Evolutionary conservation across 2,113 vertebrate genomes (phyloP).

Genomic region (Cygnus buccinator): DNA sequence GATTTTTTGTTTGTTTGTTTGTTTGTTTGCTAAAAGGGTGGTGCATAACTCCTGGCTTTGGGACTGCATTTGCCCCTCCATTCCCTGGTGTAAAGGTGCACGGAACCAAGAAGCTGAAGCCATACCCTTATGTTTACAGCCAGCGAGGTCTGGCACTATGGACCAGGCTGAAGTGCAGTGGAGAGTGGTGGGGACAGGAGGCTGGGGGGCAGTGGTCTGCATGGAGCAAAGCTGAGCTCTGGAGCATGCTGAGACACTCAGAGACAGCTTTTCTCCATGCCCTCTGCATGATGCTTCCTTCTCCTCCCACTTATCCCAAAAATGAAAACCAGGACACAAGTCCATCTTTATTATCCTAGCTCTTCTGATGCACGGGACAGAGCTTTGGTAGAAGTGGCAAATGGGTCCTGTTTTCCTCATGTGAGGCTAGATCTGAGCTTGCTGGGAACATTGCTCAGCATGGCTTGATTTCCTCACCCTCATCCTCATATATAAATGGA

Average conservation of each 20-base stretch:
- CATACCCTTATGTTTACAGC: too few relatives aligned
- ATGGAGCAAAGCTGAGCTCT: not conserved
- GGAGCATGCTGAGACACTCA: not conserved
- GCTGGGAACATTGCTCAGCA: accelerated
- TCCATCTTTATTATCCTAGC: not conserved
- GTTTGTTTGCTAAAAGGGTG: not conserved
- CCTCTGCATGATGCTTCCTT: not conserved
- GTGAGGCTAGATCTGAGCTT: not conserved
- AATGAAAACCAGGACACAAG: not conserved
- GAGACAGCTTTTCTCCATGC: not conserved
- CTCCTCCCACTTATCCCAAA: not conserved
- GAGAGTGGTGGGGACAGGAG: not conserved
- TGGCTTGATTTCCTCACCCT: not conserved
- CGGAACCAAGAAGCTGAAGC: not conserved
- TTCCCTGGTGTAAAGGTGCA: not conserved
- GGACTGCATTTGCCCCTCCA: not conserved
- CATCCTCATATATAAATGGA: not conserved
- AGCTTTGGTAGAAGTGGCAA: not conserved
- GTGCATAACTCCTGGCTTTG: not conserved
- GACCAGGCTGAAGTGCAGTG: not conserved
- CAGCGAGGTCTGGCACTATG: not conserved
- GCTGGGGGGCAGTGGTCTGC: not conserved
- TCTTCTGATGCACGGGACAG: not conserved
- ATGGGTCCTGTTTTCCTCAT: not conserved
- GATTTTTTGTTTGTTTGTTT: not conserved